Conservation (phyloP, 2,797 vertebrate species). For the Hoplostethus atlanticus region DNA sequence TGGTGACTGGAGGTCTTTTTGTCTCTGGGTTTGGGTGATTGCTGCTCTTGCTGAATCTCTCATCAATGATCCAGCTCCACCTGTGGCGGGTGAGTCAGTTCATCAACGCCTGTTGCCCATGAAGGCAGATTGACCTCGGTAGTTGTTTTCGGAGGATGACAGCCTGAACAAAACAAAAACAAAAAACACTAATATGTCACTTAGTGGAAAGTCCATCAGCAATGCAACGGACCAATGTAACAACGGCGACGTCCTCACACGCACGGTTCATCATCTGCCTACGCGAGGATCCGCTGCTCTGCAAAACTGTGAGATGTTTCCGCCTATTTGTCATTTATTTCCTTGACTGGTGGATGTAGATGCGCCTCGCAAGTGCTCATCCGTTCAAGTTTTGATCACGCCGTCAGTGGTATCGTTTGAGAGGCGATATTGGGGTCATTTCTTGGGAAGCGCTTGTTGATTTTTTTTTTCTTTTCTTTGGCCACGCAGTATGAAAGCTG, state of each 20-base stretch:
- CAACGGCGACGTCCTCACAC: conserved; percentile 20
- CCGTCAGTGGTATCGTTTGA: conserved; percentile 21
- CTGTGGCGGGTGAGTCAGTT: conserved; percentile 68
- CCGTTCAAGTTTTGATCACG: conserved; percentile 51
- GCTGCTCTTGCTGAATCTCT: conserved; percentile 18
- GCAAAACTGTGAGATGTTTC: conserved; percentile 65
- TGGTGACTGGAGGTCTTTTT: not conserved
- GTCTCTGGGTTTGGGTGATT: not conserved
- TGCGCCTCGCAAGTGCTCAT: conserved; percentile 6
- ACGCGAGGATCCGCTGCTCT: conserved; percentile 68
- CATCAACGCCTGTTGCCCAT: conserved; percentile 41
- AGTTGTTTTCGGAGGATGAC: conserved; percentile 14
- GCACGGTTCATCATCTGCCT: conserved; percentile 67
- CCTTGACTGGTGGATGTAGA: conserved; percentile 43
- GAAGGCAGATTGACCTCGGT: conserved; percentile 23
- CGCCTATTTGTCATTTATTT: conserved; percentile 55
- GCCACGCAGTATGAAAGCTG: conserved; percentile 67
- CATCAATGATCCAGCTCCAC: conserved; percentile 56
- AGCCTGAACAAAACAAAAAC: not conserved
- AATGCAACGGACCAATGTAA: too few relatives aligned
- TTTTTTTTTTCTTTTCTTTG: conserved; percentile 17
- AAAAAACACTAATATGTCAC: conserved; percentile 15
- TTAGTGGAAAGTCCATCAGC: not conserved
- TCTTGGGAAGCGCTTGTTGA: conserved; percentile 27
- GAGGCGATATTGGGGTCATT: conserved; percentile 26